phyloP scores from a whole-genome alignment of 2,113 vertebrate species.

The Gambusia holbrooki region DNA sequence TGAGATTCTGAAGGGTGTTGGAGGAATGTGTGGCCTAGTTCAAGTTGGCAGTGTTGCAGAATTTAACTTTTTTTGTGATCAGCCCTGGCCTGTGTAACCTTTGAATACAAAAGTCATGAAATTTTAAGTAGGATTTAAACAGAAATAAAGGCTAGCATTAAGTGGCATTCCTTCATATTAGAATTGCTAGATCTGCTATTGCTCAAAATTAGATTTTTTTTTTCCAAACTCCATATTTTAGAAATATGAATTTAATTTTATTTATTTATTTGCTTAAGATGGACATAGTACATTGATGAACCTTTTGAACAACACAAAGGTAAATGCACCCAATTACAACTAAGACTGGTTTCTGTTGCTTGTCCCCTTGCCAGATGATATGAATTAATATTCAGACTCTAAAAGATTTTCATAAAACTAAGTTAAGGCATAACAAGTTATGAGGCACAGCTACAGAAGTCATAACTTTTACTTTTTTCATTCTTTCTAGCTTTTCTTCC shows the following conservation, averaged over 20 bases:
- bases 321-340: no score
- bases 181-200: constrained; percentile 23
- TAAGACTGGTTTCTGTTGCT: no score
- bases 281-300: no score
- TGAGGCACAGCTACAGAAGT: neutral
- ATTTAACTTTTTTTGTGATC: constrained; percentile 63
- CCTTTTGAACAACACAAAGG: no score
- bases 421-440: neutral
- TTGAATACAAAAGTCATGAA: constrained; percentile 56
- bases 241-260: neutral
- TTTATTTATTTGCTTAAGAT: no score
- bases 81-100: constrained; percentile 48
- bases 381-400: neutral
- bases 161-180: constrained; percentile 7
- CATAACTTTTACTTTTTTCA: neutral
- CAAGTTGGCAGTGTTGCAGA: constrained; percentile 66
- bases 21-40: constrained; percentile 56
- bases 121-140: constrained; percentile 37
- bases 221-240: neutral
- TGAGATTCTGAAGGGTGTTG: constrained; percentile 12
- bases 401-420: neutral
- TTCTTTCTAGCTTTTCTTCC: constrained; percentile 31
- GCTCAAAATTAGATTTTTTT: neutral
- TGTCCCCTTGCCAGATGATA: no score
- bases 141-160: constrained; percentile 3